These are phyloP conservation scores for Pararge aegeria DNA, from an alignment of 1,140 invertebrate species.

Conservation along the genomic window DNA sequence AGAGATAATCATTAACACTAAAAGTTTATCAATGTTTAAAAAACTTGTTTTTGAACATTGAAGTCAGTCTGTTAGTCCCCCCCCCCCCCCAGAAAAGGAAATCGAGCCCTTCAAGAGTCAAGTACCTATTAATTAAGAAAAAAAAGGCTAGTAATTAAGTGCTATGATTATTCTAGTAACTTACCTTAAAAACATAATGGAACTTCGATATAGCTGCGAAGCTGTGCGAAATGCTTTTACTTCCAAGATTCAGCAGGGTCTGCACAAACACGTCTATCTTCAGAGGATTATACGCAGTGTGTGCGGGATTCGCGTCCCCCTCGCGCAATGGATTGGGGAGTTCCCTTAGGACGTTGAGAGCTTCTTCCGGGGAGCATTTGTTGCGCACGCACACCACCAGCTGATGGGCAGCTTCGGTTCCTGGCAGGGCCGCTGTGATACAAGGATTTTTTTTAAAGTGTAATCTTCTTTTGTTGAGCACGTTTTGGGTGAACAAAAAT, in stretches of 20 bases:
- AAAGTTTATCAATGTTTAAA: too few relatives aligned
- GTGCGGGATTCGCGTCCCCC: constrained; percentile 74
- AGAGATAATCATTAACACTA: too few relatives aligned
- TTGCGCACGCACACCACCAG: constrained; percentile 92
- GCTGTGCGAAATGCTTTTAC: constrained; percentile 98
- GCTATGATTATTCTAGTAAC: background rate
- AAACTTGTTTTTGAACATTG: too few relatives aligned
- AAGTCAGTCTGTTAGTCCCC: too few relatives aligned
- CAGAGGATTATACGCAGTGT: constrained; percentile 89
- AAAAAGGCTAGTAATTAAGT: too few relatives aligned
- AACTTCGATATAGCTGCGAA: constrained; percentile 99
- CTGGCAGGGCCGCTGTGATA: constrained; percentile 86
- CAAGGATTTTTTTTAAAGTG: background rate
- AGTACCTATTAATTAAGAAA: too few relatives aligned
- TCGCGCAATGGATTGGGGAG: constrained; percentile 88
- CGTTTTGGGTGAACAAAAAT: too few relatives aligned
- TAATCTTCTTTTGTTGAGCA: too few relatives aligned
- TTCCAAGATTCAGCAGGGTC: constrained; percentile 94
- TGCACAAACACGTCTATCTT: constrained; percentile 99
- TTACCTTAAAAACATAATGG: constrained; percentile 94
- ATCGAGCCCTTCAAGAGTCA: too few relatives aligned
- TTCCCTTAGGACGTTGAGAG: constrained; percentile 92
- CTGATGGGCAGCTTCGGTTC: constrained; percentile 90
- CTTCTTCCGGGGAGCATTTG: constrained; percentile 94
- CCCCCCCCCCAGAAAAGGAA: too few relatives aligned